These are phyloP conservation scores for Rhingia rostrata DNA, from an alignment of 2,888 invertebrate genomes.

Conservation along the genomic window DNA sequence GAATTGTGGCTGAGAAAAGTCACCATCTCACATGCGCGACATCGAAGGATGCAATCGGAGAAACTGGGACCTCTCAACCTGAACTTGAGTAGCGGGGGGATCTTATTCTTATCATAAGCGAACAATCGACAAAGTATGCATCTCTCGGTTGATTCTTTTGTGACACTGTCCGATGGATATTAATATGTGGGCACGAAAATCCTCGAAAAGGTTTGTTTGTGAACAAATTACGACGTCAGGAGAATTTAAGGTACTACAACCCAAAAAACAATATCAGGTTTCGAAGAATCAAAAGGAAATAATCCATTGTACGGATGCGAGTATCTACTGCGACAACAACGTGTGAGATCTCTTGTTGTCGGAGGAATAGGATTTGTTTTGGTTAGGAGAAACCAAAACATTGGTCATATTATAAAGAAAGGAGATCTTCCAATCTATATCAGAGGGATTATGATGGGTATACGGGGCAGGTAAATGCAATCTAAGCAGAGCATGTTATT, in stretches of 20 bases:
- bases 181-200: slow-evolving; percentile 22
- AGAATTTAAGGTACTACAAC: slow-evolving; percentile 17
- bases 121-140: slow-evolving; percentile 40
- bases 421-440: slow-evolving; percentile 56
- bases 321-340: slow-evolving; percentile 30
- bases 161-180: slow-evolving; percentile 40
- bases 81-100: slow-evolving; percentile 5
- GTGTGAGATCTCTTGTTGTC: slow-evolving; percentile 62
- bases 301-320: slow-evolving; percentile 29
- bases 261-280: slow-evolving; percentile 51
- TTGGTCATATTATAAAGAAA: slow-evolving; percentile 33
- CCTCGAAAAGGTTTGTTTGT: slow-evolving; percentile 39
- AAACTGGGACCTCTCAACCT: slow-evolving; percentile 41
- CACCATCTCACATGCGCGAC: not conserved
- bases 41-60: slow-evolving; percentile 60
- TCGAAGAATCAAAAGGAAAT: slow-evolving; percentile 51
- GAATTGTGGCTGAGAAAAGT: slow-evolving; percentile 22
- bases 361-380: slow-evolving; percentile 59
- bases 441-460: slow-evolving; percentile 45
- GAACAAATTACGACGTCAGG: slow-evolving; percentile 65
- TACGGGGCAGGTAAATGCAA: slow-evolving; percentile 35
- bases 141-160: slow-evolving; percentile 22
- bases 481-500: slow-evolving; percentile 46
- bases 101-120: slow-evolving; percentile 43
- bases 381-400: slow-evolving; percentile 63